Percentiles rank a stretch among this genome's conserved stretches.
Evolutionary conservation across 2,113 vertebrate species (phyloP).

Genomic region (Buteo buteo): DNA sequence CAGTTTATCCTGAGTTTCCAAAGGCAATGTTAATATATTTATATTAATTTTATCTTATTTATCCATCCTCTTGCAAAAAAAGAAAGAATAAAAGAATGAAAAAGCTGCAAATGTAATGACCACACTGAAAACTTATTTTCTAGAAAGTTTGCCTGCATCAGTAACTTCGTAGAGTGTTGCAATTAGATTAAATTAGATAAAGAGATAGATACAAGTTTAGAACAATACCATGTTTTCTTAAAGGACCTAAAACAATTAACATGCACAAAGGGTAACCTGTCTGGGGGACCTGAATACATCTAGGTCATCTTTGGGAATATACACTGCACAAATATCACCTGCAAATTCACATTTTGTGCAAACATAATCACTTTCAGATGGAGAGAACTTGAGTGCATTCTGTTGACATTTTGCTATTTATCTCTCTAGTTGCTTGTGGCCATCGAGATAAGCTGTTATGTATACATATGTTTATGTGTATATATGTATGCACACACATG

Average conservation of each 20-base stretch:
- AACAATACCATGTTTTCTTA: constrained; percentile 19
- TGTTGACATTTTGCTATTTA: background rate
- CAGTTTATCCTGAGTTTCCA: constrained; percentile 9
- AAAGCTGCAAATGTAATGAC: constrained; percentile 10
- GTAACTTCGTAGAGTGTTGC: background rate
- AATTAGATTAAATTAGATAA: constrained; percentile 19
- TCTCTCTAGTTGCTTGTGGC: background rate
- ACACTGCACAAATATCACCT: constrained; percentile 4
- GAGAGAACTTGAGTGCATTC: background rate
- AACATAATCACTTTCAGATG: constrained; percentile 13
- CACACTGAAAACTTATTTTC: background rate
- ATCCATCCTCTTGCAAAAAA: background rate
- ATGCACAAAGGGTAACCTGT: background rate
- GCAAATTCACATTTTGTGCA: constrained; percentile 28
- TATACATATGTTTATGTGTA: rapidly evolving
- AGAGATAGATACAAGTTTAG: constrained; percentile 15
- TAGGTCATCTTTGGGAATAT: constrained; percentile 18
- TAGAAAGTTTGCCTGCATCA: background rate
- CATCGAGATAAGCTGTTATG: rapidly evolving
- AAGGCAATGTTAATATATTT: background rate
- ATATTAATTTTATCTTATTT: background rate
- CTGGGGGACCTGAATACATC: background rate
- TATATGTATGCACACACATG: rapidly evolving
- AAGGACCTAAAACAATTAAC: constrained; percentile 12
- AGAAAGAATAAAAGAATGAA: background rate